These are phyloP conservation scores for Oryzias woworae DNA, from an alignment of 2,113 vertebrate genomes.

Conservation along the genomic window DNA sequence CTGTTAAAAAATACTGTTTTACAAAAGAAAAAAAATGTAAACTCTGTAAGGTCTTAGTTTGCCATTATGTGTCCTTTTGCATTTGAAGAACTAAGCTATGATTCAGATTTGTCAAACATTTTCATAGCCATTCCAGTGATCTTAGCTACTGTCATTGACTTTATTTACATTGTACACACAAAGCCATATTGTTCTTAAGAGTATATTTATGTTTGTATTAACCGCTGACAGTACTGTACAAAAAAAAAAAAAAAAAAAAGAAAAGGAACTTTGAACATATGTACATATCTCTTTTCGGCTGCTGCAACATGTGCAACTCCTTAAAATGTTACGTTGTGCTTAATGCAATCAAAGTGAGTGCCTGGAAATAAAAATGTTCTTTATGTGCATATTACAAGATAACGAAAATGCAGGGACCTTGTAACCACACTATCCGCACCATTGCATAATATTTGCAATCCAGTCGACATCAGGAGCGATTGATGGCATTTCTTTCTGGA, in stretches of 20 bases:
- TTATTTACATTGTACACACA: conserved; percentile 62
- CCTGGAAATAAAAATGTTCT: conserved; percentile 79
- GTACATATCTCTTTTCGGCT: conserved; percentile 81
- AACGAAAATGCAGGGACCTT: conserved; percentile 82
- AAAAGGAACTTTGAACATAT: conserved; percentile 69
- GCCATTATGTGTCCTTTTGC: conserved; percentile 75
- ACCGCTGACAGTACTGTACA: conserved; percentile 74
- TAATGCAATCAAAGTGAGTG: conserved; percentile 87
- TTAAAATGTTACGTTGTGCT: conserved; percentile 83
- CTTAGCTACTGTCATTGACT: conserved; percentile 59
- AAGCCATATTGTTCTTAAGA: conserved; percentile 67
- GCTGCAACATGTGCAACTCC: conserved; percentile 83
- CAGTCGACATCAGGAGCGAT: conserved; percentile 49
- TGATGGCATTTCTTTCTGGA: conserved; percentile 47
- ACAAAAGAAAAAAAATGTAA: conserved; percentile 41
- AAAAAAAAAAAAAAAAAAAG: conserved; percentile 58
- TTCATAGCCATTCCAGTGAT: conserved; percentile 62
- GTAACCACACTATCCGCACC: conserved; percentile 73
- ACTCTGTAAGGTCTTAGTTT: conserved; percentile 56
- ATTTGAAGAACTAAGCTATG: conserved; percentile 74
- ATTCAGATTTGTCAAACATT: conserved; percentile 64
- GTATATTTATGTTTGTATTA: conserved; percentile 61
- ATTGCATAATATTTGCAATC: conserved; percentile 62
- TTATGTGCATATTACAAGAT: conserved; percentile 75
- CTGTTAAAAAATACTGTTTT: conserved; percentile 63